Evolutionary conservation across 2,888 invertebrate genomes (phyloP), one percentile per base, ranked within the genome.

Genomic region (Caenorhabditis uteleia): DNA sequence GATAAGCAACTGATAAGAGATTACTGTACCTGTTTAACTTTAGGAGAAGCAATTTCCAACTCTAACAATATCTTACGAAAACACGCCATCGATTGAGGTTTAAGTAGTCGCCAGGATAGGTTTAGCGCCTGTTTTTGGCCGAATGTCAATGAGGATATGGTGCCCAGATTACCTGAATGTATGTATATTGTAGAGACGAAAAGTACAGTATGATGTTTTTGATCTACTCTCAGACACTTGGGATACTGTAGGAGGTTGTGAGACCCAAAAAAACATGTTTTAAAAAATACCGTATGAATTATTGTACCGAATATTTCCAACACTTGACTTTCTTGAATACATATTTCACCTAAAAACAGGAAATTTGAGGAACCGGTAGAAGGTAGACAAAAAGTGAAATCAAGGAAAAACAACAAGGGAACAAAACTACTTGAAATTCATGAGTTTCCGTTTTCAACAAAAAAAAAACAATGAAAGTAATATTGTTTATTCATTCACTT

Each of bases 21-120:
- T n/a, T 14, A 26, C 6, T 27, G 60, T 12, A 78, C 78, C 56
- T 79, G 78, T 56, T 82, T 82, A 43, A 82, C 82, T 56, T 80
- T 79, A 16, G 79, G 78, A 8, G 75, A 77, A 16, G 74, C 78
- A 18, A 77, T 64, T 46, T 80, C 78, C 58, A 82, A 49, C 49
- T 82, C 82, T 36, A 71, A 56, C 48, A 82, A 69, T 40, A 82
- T 78, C 49, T 79, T 80, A 2, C 82, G 69, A 64, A 77, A 76
- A 33, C 75, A 59, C 34, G 71, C 47, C 10, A 51, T 43, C 10
- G 74, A 65, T 42, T 80, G 77, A 5, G 76, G 60, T 25, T 68
- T 68, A 56, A 82, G 66, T 33, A 64, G 45, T 29, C 77, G 61
- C 81, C 81, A 81, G 16, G 77, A 74, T 16, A 57, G 29, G n/a